These are phyloP conservation scores for Drosophila ohnishii DNA, from an alignment of 1,140 invertebrate species.

Conservation along the genomic window DNA sequence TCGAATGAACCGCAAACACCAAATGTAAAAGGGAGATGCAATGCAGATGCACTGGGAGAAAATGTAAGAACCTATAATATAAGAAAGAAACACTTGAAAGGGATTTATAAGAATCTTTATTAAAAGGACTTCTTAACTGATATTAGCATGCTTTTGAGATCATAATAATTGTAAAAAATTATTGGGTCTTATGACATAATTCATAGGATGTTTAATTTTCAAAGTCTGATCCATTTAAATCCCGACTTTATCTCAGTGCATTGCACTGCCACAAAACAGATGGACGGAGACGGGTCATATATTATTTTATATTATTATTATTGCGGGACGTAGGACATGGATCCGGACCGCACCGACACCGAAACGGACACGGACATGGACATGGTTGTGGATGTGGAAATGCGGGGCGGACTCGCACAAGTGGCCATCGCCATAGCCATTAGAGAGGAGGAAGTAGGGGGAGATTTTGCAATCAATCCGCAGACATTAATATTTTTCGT, in stretches of 20 bases:
- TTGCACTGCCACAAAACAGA: slow-evolving; percentile 42
- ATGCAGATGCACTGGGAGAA: slow-evolving; percentile 26
- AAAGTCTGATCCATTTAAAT: not conserved
- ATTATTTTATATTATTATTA: slow-evolving; percentile 79
- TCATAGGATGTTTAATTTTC: not conserved
- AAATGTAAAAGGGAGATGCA: slow-evolving; percentile 35
- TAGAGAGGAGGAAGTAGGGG: slow-evolving; percentile 1
- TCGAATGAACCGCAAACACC: slow-evolving; percentile 73
- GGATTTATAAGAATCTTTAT: not conserved
- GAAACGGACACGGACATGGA: slow-evolving; percentile 38
- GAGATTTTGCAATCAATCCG: slow-evolving; percentile 73
- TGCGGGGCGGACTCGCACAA: slow-evolving; percentile 60
- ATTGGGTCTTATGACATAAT: not conserved
- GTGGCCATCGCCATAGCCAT: slow-evolving; percentile 49
- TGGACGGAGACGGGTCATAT: slow-evolving; percentile 65
- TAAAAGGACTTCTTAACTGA: not conserved
- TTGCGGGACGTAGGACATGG: slow-evolving; percentile 48
- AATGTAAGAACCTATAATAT: not conserved
- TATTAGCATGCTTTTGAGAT: not conserved
- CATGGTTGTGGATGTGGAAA: slow-evolving; percentile 15
- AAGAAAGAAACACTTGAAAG: too few species aligned
- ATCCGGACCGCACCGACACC: slow-evolving; percentile 43
- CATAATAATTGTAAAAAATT: not conserved
- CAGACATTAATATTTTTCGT: slow-evolving; percentile 82
- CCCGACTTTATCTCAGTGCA: slow-evolving; percentile 6